Evolutionary conservation across 2,888 invertebrate genomes (phyloP), one percentile per base, ranked within the genome.

Genomic region (Acanthosepion esculentum): DNA sequence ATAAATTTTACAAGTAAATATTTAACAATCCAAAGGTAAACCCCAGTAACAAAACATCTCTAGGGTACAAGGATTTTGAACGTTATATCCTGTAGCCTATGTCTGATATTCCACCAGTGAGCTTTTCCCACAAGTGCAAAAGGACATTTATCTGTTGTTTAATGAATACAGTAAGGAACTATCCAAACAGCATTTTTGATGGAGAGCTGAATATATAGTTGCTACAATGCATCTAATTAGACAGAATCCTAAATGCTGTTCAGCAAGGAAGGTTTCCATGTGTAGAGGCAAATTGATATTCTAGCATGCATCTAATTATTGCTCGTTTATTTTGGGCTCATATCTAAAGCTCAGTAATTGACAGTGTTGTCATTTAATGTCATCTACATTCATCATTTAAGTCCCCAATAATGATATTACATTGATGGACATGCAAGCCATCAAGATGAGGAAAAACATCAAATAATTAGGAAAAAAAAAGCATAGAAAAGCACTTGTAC

Each of bases 271-370:
- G 78, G 78, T 78, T n/a, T 33, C 78, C 78, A 33, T 78, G n/a
- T 33, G n/a, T 78, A 78, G 78, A 78, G n/a, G 78, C 33, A 78
- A 78, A 78, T n/a, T 78, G 78, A 78, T 78, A 78, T 78, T 78
- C 78, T 78, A n/a, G 78, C 78, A 78, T 78, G 78, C n/a, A 12
- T 33, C 33, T 78, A 78, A 78, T 78, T 78, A 78, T 78, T 78
- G 78, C 78, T 78, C 78, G 78, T 78, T 78, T 78, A 78, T 78
- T 78, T 78, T 78, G 12, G 78, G 78, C 78, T 78, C 78, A 78
- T 78, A 78, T 78, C 78, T 78, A 78, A 78, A 78, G 78, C 78
- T 78, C n/a, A n/a, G 78, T 78, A 78, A 78, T 78, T 78, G 78
- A 78, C 78, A 78, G 78, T 78, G 78, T 78, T 78, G 78, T 33